These are phyloP conservation scores for Ctenochaetus hawaiiensis DNA, from an alignment of 2,797 vertebrate species.

Conservation along the genomic window DNA sequence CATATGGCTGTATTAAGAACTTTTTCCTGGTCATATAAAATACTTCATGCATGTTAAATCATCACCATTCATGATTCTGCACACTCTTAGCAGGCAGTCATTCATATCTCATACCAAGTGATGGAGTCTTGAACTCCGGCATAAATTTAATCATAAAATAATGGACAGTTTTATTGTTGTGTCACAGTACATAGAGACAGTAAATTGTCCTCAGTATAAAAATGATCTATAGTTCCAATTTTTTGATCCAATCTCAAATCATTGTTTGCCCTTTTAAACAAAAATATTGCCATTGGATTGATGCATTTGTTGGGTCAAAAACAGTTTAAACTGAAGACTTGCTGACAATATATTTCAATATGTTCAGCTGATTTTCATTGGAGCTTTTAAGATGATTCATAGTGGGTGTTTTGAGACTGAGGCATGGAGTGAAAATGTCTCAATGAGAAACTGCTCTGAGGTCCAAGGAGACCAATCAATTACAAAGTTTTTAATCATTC, in stretches of 20 bases:
- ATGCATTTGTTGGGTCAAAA: constrained; percentile 9
- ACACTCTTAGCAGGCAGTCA: constrained; percentile 44
- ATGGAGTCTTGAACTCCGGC: constrained; percentile 22
- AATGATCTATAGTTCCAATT: constrained; percentile 29
- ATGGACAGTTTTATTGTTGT: constrained; percentile 30
- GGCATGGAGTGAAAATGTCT: background rate
- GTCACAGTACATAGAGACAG: constrained; percentile 24
- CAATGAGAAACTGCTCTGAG: background rate
- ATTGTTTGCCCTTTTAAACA: background rate
- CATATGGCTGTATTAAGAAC: constrained; percentile 6
- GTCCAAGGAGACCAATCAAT: background rate
- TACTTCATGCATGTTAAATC: constrained; percentile 48
- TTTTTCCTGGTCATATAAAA: constrained; percentile 23
- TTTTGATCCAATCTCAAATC: constrained; percentile 21
- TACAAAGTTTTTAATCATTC: constrained; percentile 26
- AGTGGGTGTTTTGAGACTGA: constrained; percentile 3
- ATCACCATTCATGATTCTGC: constrained; percentile 29
- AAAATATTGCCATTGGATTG: background rate
- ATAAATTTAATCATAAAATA: constrained; percentile 52
- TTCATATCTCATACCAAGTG: constrained; percentile 44
- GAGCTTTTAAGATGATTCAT: constrained; percentile 11
- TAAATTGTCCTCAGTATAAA: constrained; percentile 31
- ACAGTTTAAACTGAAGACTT: background rate
- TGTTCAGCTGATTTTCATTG: constrained; percentile 16
- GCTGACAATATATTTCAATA: background rate